Conservation (phyloP, 2,888 invertebrate genomes). For the Sympetrum striolatum region DNA sequence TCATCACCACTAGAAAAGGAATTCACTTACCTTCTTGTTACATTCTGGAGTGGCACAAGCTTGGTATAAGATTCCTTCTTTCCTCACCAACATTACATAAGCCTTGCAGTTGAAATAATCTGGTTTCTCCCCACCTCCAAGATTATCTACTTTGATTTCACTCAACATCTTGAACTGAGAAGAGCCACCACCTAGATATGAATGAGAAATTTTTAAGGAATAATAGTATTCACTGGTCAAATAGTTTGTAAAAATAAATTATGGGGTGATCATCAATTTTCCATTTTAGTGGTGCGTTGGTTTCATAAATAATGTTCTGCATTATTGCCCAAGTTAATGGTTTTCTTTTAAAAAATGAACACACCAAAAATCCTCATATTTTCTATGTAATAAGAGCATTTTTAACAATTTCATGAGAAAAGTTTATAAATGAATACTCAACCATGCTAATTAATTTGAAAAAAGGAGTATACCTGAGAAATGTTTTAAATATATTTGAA, state of each 20-base stretch:
- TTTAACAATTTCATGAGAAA: no score
- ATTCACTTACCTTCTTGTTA: slow-evolving; percentile 79
- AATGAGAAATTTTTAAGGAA: neutral
- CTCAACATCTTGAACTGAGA: slow-evolving; percentile 78
- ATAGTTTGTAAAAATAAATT: neutral
- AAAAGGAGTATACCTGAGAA: no score
- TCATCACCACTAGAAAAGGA: no score
- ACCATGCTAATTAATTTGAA: no score
- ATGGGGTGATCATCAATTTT: neutral
- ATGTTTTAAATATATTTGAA: no score
- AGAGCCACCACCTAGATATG: slow-evolving; percentile 61
- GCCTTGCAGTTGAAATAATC: slow-evolving; percentile 84
- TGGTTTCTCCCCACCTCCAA: slow-evolving; percentile 77
- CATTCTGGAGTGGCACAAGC: slow-evolving; percentile 89
- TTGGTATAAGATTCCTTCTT: slow-evolving; percentile 87
- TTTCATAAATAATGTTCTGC: neutral
- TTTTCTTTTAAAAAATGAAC: no score
- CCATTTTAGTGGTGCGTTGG: neutral
- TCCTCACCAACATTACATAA: slow-evolving; percentile 76
- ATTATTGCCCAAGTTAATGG: no score
- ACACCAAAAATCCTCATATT: no score
- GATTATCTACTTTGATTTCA: slow-evolving; percentile 74
- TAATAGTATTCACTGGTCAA: neutral
- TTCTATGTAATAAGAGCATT: no score
- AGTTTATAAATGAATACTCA: no score